Evolutionary conservation across 2,113 vertebrate genomes (phyloP).

Genomic region (Plotosus lineatus): DNA sequence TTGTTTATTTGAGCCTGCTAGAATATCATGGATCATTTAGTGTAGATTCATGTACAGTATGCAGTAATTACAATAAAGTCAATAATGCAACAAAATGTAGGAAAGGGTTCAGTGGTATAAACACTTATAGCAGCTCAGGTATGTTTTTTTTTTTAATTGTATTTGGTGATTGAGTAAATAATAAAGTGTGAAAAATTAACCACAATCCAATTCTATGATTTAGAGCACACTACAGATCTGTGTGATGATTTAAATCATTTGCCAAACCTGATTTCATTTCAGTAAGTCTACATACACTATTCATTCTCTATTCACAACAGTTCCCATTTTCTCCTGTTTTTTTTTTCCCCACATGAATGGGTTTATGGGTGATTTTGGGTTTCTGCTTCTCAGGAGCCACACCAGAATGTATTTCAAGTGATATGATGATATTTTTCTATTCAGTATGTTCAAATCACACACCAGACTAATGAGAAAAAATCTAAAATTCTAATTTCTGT

Average conservation of each 20-base stretch:
- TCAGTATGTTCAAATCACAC: slow-evolving; percentile 9
- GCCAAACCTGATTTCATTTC: not conserved
- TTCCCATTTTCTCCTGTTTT: slow-evolving; percentile 2
- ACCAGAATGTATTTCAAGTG: not conserved
- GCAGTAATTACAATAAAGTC: not conserved
- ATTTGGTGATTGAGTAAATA: not conserved
- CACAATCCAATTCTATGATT: not conserved
- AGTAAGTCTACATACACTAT: not conserved
- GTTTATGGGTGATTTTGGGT: not conserved
- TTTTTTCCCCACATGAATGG: slow-evolving; percentile 15
- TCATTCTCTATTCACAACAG: not conserved
- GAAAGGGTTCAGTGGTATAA: not conserved
- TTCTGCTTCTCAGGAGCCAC: not conserved
- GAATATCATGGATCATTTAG: not conserved
- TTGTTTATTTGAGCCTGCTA: no score
- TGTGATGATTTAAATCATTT: not conserved
- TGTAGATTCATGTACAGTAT: not conserved
- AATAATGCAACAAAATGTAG: not conserved
- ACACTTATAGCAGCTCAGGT: not conserved
- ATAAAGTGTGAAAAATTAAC: not conserved
- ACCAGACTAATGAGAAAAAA: not conserved
- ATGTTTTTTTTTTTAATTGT: not conserved
- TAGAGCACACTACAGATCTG: not conserved
- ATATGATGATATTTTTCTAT: not conserved
- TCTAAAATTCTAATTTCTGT: slow-evolving; percentile 29